phyloP scores from a whole-genome alignment of 2,113 vertebrate genomes.

The Trochalopteron elliotii region DNA sequence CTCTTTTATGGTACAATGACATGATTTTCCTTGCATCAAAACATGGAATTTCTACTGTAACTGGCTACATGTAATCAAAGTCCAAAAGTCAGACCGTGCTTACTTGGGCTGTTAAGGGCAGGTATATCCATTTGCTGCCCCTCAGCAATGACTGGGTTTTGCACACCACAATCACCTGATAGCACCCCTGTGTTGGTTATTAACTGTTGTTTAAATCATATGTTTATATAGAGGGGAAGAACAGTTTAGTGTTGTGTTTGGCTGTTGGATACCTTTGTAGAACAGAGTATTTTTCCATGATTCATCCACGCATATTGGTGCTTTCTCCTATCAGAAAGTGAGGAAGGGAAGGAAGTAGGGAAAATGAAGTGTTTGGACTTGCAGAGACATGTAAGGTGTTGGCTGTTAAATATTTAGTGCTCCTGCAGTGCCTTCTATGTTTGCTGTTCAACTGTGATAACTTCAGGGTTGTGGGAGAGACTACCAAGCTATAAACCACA shows the following conservation, averaged over 20 bases:
- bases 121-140: background rate
- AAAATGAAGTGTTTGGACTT: background rate
- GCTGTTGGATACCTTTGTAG: background rate
- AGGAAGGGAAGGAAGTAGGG: background rate
- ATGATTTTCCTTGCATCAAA: background rate
- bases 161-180: background rate
- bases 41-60: background rate
- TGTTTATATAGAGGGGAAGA: background rate
- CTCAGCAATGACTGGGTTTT: background rate
- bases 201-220: background rate
- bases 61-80: background rate
- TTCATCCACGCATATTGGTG: background rate
- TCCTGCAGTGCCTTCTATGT: background rate
- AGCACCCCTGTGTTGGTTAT: background rate
- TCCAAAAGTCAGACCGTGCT: background rate
- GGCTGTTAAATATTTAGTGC: background rate
- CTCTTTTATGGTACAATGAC: background rate
- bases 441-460: background rate
- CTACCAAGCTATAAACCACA: background rate
- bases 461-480: background rate
- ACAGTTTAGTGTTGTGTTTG: background rate
- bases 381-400: background rate
- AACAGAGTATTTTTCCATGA: background rate
- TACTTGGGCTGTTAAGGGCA: background rate
- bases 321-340: background rate